A percentile compares a stretch with the other conserved stretches of the same genome.
Conservation (phyloP, 2,113 vertebrate genomes). For the Stegostoma tigrinum region DNA sequence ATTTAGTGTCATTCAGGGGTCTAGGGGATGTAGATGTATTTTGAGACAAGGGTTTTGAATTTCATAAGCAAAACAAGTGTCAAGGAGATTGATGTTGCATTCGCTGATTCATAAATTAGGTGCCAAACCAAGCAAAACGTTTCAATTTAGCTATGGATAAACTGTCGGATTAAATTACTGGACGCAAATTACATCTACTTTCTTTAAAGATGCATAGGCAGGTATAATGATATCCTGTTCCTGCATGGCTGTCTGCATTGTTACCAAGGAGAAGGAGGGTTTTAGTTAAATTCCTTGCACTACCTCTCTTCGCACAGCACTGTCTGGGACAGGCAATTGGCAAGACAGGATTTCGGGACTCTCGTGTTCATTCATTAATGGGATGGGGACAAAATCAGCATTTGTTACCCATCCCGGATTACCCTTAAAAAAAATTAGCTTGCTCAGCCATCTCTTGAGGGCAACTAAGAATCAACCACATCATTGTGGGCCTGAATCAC, state of each 20-base stretch:
- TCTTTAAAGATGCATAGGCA: not conserved
- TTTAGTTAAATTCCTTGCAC: not conserved
- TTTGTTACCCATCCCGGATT: too few species aligned
- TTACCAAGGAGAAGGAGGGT: not conserved
- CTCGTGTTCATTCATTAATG: too few species aligned
- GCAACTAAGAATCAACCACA: too few species aligned
- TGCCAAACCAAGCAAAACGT: constrained; percentile 3
- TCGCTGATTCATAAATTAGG: not conserved
- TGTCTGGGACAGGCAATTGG: not conserved
- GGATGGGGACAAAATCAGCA: too few species aligned
- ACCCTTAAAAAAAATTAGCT: too few species aligned
- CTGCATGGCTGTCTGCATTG: not conserved
- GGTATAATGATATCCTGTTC: not conserved
- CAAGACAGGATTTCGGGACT: too few species aligned
- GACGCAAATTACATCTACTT: not conserved
- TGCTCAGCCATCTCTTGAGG: too few species aligned
- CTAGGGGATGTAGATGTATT: not conserved
- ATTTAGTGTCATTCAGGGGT: not conserved
- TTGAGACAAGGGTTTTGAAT: not conserved
- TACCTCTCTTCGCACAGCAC: not conserved
- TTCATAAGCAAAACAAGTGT: not conserved
- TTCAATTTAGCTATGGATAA: constrained; percentile 6
- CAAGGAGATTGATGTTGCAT: constrained; percentile 18
- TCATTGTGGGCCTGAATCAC: too few species aligned
- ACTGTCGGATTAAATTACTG: not conserved